phyloP scores from a whole-genome alignment of 2,113 vertebrate species.

The Reinhardtius hippoglossoides region DNA sequence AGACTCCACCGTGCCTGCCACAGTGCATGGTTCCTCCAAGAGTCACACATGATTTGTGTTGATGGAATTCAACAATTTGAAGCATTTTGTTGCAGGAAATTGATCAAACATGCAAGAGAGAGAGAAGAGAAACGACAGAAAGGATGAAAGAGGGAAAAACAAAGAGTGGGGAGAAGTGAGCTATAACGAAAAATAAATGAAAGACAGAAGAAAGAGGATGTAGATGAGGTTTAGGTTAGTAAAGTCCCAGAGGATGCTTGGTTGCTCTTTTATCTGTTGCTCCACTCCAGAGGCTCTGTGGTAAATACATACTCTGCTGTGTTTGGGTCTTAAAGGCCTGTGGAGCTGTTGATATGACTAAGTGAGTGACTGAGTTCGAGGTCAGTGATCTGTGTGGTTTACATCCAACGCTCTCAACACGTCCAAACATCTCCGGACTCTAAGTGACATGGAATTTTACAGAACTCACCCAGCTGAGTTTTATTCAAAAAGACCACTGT shows the following conservation, averaged over 20 bases:
- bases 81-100: constrained; percentile 31
- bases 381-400: constrained; percentile 28
- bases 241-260: constrained; percentile 3
- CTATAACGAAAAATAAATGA: not conserved
- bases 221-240: not conserved
- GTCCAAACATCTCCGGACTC: not conserved
- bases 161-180: not conserved
- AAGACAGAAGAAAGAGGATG: constrained; percentile 17
- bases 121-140: constrained; percentile 8
- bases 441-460: not conserved
- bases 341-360: constrained; percentile 30
- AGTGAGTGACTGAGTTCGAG: constrained; percentile 15
- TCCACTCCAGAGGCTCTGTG: not conserved
- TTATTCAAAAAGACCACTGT: not conserved
- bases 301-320: not conserved
- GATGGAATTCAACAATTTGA: constrained; percentile 32
- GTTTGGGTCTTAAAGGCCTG: not conserved
- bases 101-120: constrained; percentile 46
- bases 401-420: constrained; percentile 10
- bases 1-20: constrained; percentile 43
- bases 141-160: not conserved
- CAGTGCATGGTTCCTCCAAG: constrained; percentile 31
- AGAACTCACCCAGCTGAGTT: constrained; percentile 14
- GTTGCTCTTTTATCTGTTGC: not conserved
- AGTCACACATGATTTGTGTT: constrained; percentile 12